Percentiles rank a stretch among this genome's conserved stretches.
These are phyloP conservation scores for Gymnoscopelus braueri DNA, from an alignment of 2,797 vertebrate genomes.

Conservation along the genomic window DNA sequence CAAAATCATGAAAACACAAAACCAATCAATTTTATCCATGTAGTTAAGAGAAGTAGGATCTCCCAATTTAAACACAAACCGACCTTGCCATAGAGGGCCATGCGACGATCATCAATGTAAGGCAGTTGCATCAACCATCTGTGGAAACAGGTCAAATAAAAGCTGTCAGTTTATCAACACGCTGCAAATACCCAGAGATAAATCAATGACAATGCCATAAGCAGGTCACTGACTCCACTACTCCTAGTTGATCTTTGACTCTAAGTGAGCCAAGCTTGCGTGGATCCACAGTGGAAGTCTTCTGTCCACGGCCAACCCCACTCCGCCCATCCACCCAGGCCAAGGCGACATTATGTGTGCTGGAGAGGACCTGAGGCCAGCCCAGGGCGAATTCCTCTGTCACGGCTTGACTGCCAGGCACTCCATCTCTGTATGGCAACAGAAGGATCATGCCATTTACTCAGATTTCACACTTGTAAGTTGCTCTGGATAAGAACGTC, in stretches of 20 bases:
- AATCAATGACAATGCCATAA: neutral
- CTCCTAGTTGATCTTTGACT: slow-evolving; percentile 82
- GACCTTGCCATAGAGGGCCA: slow-evolving; percentile 87
- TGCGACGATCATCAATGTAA: slow-evolving; percentile 82
- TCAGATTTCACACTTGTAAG: too few species aligned
- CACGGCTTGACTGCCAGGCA: slow-evolving; percentile 77
- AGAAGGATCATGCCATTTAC: slow-evolving; percentile 6
- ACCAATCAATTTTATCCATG: neutral
- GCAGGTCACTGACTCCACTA: slow-evolving; percentile 80
- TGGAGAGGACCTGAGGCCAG: slow-evolving; percentile 84
- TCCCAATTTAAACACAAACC: slow-evolving; percentile 7
- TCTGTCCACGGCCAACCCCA: slow-evolving; percentile 76
- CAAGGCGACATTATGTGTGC: slow-evolving; percentile 78
- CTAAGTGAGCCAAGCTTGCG: slow-evolving; percentile 77
- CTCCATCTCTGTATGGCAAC: slow-evolving; percentile 72
- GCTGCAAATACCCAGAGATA: neutral
- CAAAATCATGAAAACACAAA: slow-evolving; percentile 7
- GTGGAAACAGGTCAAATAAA: slow-evolving; percentile 36
- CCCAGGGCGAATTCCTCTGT: slow-evolving; percentile 83
- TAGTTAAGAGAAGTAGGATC: neutral
- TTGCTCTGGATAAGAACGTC: too few species aligned
- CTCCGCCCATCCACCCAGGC: slow-evolving; percentile 83
- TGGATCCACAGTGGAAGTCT: slow-evolving; percentile 69
- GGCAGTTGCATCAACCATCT: slow-evolving; percentile 84
- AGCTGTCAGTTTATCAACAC: neutral